phyloP scores from a whole-genome alignment of 2,888 invertebrate species.

The Alcis repandata region DNA sequence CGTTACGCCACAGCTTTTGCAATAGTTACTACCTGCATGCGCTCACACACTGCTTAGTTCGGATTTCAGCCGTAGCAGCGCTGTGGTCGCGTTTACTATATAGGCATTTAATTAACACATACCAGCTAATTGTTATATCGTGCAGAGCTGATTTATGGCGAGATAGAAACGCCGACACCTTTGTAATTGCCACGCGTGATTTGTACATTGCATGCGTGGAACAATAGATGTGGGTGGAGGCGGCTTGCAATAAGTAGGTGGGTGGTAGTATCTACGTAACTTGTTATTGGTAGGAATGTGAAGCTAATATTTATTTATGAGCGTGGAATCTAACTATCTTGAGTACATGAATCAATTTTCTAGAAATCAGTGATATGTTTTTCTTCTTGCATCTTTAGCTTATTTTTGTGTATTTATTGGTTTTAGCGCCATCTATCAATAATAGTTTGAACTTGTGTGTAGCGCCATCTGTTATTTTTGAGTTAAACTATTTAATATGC shows the following conservation, averaged over 20 bases:
- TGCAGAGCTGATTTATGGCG: conserved; percentile 84
- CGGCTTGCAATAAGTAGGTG: conserved; percentile 53
- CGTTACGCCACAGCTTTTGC: conserved; percentile 8
- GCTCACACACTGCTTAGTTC: conserved; percentile 54
- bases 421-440: conserved; percentile 26
- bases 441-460: conserved; percentile 15
- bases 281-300: conserved; percentile 37
- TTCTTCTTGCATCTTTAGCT: too few relatives aligned
- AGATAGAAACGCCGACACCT: conserved; percentile 83
- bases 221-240: conserved; percentile 64
- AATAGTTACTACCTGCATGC: conserved; percentile 30
- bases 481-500: conserved; percentile 52
- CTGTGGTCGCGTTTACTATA: conserved; percentile 64
- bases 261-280: conserved; percentile 39
- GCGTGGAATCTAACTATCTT: not conserved
- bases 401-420: not conserved
- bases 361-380: not conserved
- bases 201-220: conserved; percentile 75
- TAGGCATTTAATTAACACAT: conserved; percentile 86
- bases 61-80: conserved; percentile 60
- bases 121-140: conserved; percentile 87
- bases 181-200: conserved; percentile 80
- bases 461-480: conserved; percentile 65
- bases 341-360: not conserved
- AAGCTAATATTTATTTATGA: conserved; percentile 20